Evolutionary conservation across 2,113 vertebrate genomes (phyloP).

Genomic region (Thunnus maccoyii): DNA sequence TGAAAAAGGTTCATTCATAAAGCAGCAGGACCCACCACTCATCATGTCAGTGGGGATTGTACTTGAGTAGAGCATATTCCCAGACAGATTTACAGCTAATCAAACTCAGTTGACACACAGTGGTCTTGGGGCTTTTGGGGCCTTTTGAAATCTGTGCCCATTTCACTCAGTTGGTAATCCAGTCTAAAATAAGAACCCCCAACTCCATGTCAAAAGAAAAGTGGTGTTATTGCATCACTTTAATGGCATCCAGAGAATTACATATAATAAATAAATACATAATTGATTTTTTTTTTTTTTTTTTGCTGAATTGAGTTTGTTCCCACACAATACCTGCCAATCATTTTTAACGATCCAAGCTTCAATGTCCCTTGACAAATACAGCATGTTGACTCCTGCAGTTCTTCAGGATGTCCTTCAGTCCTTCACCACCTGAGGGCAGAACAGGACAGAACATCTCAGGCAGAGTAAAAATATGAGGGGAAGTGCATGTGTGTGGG

Average conservation of each 20-base stretch:
- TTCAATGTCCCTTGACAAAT: neutral
- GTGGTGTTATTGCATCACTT: neutral
- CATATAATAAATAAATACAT: neutral
- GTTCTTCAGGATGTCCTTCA: slow-evolving; percentile 87
- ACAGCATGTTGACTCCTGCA: slow-evolving; percentile 10
- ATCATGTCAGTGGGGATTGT: too few species aligned
- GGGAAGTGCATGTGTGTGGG: too few species aligned
- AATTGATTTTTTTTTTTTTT: neutral
- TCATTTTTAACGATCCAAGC: too few species aligned
- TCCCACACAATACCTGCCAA: neutral
- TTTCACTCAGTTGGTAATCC: neutral
- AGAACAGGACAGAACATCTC: slow-evolving; percentile 13
- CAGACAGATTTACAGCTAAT: too few species aligned
- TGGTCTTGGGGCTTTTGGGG: too few species aligned
- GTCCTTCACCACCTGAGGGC: slow-evolving; percentile 88
- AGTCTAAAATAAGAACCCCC: neutral
- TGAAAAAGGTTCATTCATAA: too few species aligned
- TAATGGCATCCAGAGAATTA: neutral
- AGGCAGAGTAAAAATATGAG: neutral
- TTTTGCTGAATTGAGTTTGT: neutral
- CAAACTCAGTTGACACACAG: too few species aligned
- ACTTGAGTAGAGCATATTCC: too few species aligned
- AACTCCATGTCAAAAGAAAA: neutral
- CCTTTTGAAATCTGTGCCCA: too few species aligned
- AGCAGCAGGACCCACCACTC: too few species aligned